Base-by-base conservation (phyloP, 2,113 vertebrate species). In the Bungarus multicinctus region DNA sequence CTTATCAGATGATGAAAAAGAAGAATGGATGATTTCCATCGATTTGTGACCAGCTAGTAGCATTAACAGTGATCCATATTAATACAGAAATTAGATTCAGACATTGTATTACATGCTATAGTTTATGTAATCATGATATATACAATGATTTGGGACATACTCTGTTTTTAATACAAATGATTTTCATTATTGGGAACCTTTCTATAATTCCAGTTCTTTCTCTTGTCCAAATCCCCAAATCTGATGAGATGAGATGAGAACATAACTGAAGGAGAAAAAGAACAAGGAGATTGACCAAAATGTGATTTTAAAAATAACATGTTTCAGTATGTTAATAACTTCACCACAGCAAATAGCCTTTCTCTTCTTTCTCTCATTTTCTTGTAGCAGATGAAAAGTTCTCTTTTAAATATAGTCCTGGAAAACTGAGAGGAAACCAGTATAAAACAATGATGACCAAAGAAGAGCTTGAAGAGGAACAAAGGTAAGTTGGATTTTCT, bases 381-480 rank as follows among this genome's bases (percentile, higher is more conserved):
- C 92, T 95, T 93, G 92, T 96, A 98, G 97, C 97, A 88, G 98
- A 97, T 43, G 97, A 97, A 52, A 94, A 64, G 0, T 97, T 98
- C 94, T 96, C 98, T 93, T 98, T 98, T 55, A 98, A 97, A 92
- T 98, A 99, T 95, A 97, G 97, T 55, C 97, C 98, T 0, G 98
- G 98, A 64, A 98, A 98, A 95, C 98, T 99, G 96, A 97, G 97
- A 87, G 98, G 98, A 54, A 98, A 98, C 96, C 98, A 98, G 95
- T 98, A 98, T 93, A 98, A 98, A 96, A 97, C 97, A 74, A 97
- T 98, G 98, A 97, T 99, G 98, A 99, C 98, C 95, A 97, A 98
- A 96, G 99, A 99, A 95, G 99, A 99, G 86, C 95, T 98, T 12
- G 98, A 99, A 96, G 99, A 99, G 96, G 99, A 99, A 85, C 99